Evolutionary conservation across 2,113 vertebrate genomes (phyloP), one percentile per base, ranked within the genome.

Genomic region (Symphodus melops): DNA sequence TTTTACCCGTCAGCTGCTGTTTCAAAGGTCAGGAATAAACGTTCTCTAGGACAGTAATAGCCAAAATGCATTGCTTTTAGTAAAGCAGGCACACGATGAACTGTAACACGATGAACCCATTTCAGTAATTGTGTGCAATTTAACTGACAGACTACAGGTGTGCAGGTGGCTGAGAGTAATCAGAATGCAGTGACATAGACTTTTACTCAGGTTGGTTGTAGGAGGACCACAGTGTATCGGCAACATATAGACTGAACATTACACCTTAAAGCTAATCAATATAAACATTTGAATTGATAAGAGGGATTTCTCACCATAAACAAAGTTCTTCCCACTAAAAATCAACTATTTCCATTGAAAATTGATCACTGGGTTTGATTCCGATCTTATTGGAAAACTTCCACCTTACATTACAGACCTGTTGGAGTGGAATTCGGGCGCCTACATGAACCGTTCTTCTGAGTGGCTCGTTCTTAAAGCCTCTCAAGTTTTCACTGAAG

Each of bases 51-150:
- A 11, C 25, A 51, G 6, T 51, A 19, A 20, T 20, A 20, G 46
- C 37, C 16, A 68, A 52, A 28, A 58, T 42, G 25, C 17, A 64
- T 16, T 64, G 46, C 23, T 55, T 55, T 63, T 55, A 72, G 20
- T 17, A 0, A 3, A 54, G 52, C 11, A 39, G 71, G 3, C 4
- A 39, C 51, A 49, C n/a, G n/a, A n/a, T n/a, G n/a, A 62, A 69
- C 5, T 49, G 53, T 62, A 39, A 63, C 11, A 55, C 20, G 46
- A 56, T 56, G 39, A 56, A 2, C 6, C 23, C 23, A 10, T 57
- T 63, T 21, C 10, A 19, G 59, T 55, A 41, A 63, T 73, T 64
- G 37, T 21, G 20, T 36, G 13, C 49, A 25, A 28, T 56, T 39
- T 9, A 25, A 28, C 16, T 42, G 23, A 13, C 16, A 28, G 33